A percentile compares a stretch with the other conserved stretches of the same genome.
phyloP scores from a whole-genome alignment of 92 coral and sea anemone species.

The Meandrina meandrites region DNA sequence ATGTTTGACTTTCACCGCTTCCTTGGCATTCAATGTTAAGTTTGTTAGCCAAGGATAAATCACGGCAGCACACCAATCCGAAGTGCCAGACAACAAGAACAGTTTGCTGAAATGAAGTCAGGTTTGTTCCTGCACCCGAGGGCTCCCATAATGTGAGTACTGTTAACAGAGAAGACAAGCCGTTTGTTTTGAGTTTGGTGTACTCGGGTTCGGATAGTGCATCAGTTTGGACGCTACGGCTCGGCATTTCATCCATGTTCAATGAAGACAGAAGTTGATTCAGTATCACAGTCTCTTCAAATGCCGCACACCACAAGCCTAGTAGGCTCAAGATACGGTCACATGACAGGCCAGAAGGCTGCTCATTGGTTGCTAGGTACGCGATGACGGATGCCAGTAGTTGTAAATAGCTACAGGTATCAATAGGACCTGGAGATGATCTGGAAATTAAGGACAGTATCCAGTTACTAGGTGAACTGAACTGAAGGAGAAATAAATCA shows the following conservation, averaged over 20 bases:
- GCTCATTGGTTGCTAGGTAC: slow-evolving; percentile 37
- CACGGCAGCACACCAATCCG: background rate
- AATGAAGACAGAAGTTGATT: slow-evolving; percentile 25
- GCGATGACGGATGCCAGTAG: slow-evolving; percentile 49
- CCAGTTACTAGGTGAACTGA: background rate
- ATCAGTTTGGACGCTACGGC: background rate
- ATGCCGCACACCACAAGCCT: slow-evolving; percentile 61
- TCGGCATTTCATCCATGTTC: background rate
- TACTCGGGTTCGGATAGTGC: background rate
- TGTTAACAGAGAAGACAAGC: slow-evolving; percentile 30
- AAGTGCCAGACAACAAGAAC: slow-evolving; percentile 40
- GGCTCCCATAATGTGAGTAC: slow-evolving; percentile 33
- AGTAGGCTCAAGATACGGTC: slow-evolving; percentile 55
- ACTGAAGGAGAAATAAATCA: background rate
- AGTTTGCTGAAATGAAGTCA: background rate
- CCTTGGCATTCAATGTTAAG: no score
- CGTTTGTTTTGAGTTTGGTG: slow-evolving; percentile 15
- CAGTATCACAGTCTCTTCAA: slow-evolving; percentile 34
- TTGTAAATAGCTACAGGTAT: slow-evolving; percentile 33
- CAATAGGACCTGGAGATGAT: background rate
- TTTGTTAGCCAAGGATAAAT: background rate
- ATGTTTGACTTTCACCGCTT: background rate
- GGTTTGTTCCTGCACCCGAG: background rate
- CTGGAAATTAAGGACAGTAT: slow-evolving; percentile 16
- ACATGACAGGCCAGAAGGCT: slow-evolving; percentile 40